phyloP scores from a whole-genome alignment of 2,797 vertebrate species.

The Pseudomugil tenellus region DNA sequence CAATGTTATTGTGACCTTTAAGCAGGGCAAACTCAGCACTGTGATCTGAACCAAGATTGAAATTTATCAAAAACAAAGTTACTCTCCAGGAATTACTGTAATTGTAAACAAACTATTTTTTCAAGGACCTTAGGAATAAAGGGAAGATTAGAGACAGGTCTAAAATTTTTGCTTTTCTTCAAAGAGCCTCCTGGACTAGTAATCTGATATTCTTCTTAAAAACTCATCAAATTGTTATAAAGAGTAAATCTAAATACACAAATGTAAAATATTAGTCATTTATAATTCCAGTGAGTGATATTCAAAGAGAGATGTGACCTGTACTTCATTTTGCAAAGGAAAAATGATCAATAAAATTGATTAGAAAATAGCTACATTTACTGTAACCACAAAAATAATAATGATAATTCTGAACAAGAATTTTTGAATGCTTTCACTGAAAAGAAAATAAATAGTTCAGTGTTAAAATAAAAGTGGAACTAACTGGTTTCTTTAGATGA shows the following conservation, averaged over 20 bases:
- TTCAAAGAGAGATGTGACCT: neutral
- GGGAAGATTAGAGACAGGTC: too few relatives aligned
- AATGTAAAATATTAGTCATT: neutral
- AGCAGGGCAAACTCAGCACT: too few relatives aligned
- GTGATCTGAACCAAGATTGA: too few relatives aligned
- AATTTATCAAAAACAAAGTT: too few relatives aligned
- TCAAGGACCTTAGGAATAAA: too few relatives aligned
- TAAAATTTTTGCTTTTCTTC: neutral
- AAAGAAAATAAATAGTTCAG: neutral
- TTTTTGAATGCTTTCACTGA: neutral
- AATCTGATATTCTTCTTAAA: neutral
- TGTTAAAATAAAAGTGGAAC: neutral
- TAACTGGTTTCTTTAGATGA: conserved; percentile 28
- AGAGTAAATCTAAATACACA: neutral
- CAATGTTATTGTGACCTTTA: too few relatives aligned
- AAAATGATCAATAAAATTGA: neutral
- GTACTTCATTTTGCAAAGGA: neutral
- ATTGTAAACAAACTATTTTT: too few relatives aligned
- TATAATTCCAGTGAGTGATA: neutral
- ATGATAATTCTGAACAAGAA: neutral
- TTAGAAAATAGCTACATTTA: neutral
- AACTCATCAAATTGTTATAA: neutral
- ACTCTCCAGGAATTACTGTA: too few relatives aligned
- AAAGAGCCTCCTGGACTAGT: neutral
- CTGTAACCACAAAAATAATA: neutral